Conservation (phyloP, 2,888 invertebrate genomes). For the Oscheius sp. region DNA sequence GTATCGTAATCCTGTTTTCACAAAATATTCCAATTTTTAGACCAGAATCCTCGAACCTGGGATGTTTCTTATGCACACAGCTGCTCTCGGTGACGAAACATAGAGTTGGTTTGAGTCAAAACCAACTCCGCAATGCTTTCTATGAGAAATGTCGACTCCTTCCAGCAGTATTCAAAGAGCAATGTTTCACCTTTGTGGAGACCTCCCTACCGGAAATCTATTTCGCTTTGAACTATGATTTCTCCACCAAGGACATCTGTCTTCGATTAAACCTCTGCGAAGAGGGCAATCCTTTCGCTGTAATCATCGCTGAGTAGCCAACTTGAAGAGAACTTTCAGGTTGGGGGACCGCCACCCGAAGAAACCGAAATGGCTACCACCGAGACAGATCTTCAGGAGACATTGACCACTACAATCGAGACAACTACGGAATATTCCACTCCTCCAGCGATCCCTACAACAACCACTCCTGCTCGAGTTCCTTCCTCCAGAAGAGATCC, state of each 20-base stretch:
- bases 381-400: too few species aligned
- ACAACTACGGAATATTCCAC: constrained; percentile 10
- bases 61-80: constrained; percentile 63
- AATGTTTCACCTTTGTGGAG: constrained; percentile 59
- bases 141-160: constrained; percentile 58
- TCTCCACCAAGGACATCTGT: constrained; percentile 59
- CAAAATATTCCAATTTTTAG: not conserved
- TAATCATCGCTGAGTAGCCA: constrained; percentile 18
- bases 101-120: constrained; percentile 58
- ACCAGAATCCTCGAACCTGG: constrained; percentile 48
- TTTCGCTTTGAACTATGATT: constrained; percentile 60
- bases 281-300: constrained; percentile 47
- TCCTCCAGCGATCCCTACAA: constrained; percentile 26
- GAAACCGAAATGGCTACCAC: constrained; percentile 19
- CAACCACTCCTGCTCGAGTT: constrained; percentile 12
- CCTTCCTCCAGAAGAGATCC: constrained; percentile 27
- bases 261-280: constrained; percentile 60
- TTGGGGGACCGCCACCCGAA: constrained; percentile 44
- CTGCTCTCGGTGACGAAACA: constrained; percentile 60
- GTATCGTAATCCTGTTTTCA: not conserved
- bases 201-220: constrained; percentile 63
- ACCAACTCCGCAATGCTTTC: constrained; percentile 52
- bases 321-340: constrained; percentile 9
- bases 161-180: constrained; percentile 57
- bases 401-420: not conserved